phyloP scores from a whole-genome alignment of 2,888 invertebrate genomes.

The Drosophila atripex region DNA sequence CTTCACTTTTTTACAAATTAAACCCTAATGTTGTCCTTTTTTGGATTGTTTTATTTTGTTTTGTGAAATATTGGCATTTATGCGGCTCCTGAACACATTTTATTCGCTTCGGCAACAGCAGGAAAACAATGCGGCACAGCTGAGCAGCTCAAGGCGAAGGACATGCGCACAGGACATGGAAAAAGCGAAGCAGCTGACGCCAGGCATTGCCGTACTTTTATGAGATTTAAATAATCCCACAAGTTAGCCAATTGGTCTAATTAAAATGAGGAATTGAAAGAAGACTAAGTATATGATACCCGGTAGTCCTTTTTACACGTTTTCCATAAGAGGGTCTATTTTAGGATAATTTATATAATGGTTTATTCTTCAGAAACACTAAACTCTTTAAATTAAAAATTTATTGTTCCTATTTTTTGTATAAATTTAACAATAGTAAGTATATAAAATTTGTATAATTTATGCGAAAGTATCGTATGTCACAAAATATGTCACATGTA shows the following conservation, averaged over 20 bases:
- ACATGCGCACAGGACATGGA: conserved; percentile 59
- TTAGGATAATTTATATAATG: not conserved
- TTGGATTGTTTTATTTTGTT: conserved; percentile 27
- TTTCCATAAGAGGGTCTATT: not conserved
- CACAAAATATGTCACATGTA: no score
- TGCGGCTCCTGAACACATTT: conserved; percentile 13
- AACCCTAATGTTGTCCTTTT: not conserved
- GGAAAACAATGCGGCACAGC: conserved; percentile 52
- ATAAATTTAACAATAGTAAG: no score
- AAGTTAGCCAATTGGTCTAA: not conserved
- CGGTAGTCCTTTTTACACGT: not conserved
- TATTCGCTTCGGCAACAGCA: conserved; percentile 26
- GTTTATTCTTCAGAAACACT: no score
- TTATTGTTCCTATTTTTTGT: no score
- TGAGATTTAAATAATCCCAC: not conserved
- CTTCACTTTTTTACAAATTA: not conserved
- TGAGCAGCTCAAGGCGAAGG: conserved; percentile 47
- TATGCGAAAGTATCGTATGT: no score
- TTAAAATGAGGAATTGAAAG: not conserved
- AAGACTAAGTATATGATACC: not conserved
- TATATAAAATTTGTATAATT: no score
- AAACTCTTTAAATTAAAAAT: no score
- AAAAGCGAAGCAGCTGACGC: conserved; percentile 44
- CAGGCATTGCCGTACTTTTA: conserved; percentile 32
- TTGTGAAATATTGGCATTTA: conserved; percentile 44